Evolutionary conservation across 2,113 vertebrate genomes (phyloP).

Genomic region (Prunella fulvescens): DNA sequence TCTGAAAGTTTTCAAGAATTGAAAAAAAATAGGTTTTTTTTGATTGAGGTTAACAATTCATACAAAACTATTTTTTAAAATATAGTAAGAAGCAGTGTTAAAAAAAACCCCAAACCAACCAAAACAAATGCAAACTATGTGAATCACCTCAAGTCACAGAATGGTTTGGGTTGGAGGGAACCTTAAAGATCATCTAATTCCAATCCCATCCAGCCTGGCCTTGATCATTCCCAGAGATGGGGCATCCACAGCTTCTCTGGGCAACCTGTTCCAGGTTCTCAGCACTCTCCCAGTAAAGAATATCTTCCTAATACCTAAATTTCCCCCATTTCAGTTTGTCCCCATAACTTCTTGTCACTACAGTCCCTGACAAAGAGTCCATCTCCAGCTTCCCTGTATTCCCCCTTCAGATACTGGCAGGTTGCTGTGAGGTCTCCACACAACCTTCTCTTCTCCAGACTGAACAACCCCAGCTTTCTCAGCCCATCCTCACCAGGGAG

Average conservation of each 20-base stretch:
- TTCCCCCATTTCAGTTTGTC: neutral
- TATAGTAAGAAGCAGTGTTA: too few species aligned
- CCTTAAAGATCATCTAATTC: neutral
- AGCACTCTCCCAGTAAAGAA: neutral
- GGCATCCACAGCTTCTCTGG: rapidly evolving
- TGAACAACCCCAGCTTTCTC: neutral
- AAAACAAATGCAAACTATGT: too few species aligned
- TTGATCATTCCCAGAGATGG: neutral
- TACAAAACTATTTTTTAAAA: too few species aligned
- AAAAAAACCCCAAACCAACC: too few species aligned
- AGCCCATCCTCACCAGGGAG: rapidly evolving
- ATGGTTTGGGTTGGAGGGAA: neutral
- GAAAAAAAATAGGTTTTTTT: neutral
- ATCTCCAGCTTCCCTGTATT: neutral
- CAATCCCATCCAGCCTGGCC: neutral
- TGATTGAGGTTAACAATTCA: too few species aligned
- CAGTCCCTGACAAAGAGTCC: neutral
- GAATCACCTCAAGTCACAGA: neutral
- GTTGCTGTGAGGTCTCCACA: neutral
- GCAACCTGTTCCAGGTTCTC: neutral
- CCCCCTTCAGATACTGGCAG: neutral
- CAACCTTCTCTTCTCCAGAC: neutral
- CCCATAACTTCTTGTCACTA: neutral
- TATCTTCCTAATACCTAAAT: neutral
- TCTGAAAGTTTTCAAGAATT: neutral